Evolutionary conservation across 2,888 invertebrate species (phyloP).

Genomic region (Diaprepes abbreviatus): DNA sequence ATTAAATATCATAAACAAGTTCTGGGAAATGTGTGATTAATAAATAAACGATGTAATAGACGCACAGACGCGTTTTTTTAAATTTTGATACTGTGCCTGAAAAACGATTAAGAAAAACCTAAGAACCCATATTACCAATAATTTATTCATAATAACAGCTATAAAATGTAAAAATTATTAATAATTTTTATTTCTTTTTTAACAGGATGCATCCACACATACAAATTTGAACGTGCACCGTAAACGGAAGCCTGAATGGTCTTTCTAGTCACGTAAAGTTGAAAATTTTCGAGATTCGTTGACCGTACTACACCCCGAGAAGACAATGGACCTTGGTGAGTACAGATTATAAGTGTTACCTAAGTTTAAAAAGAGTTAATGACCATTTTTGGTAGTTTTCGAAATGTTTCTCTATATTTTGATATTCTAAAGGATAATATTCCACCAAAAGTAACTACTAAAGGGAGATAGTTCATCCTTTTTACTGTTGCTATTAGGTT

Average conservation of each 20-base stretch:
- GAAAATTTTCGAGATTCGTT: constrained; percentile 46
- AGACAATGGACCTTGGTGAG: constrained; percentile 65
- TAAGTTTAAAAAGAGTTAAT: constrained; percentile 22
- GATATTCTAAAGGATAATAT: too few species aligned
- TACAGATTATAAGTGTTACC: constrained; percentile 24
- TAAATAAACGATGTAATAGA: too few species aligned
- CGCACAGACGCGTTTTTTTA: too few species aligned
- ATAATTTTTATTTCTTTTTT: constrained; percentile 23
- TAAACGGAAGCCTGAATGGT: constrained; percentile 56
- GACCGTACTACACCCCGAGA: constrained; percentile 38
- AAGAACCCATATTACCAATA: neutral
- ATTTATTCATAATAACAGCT: neutral
- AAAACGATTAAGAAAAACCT: too few species aligned
- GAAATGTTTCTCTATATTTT: neutral
- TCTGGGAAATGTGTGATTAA: too few species aligned
- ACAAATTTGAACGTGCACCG: constrained; percentile 42
- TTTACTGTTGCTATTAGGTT: too few species aligned
- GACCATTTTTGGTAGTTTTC: constrained; percentile 32
- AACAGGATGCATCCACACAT: constrained; percentile 37
- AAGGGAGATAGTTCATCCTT: too few species aligned
- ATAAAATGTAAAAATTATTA: constrained; percentile 12
- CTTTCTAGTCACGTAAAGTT: constrained; percentile 56
- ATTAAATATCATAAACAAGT: too few species aligned
- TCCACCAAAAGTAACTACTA: too few species aligned
- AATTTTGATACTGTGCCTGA: too few species aligned